These are phyloP conservation scores for Cephus runcator DNA, from an alignment of 2,888 invertebrate species.

Conservation along the genomic window DNA sequence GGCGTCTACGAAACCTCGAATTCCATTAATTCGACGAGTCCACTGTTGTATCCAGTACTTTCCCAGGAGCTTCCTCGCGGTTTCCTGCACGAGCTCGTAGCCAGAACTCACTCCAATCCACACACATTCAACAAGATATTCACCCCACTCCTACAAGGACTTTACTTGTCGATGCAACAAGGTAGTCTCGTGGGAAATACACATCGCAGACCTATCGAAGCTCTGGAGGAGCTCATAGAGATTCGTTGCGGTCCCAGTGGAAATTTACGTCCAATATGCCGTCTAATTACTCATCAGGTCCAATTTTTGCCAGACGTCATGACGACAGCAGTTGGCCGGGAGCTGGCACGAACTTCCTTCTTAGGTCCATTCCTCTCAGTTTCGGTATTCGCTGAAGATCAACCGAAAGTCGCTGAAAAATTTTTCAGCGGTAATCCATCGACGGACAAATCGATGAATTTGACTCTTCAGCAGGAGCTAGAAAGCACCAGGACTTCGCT, in stretches of 20 bases:
- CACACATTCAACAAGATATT: conserved; percentile 73
- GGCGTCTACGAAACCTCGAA: conserved; percentile 45
- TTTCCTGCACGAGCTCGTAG: conserved; percentile 76
- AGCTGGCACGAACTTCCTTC: conserved; percentile 85
- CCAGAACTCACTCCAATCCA: conserved; percentile 72
- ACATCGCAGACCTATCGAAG: conserved; percentile 75
- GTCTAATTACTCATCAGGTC: conserved; percentile 72
- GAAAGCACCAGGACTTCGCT: conserved; percentile 81
- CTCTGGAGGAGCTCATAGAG: conserved; percentile 83
- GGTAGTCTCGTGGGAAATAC: conserved; percentile 77
- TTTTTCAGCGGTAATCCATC: conserved; percentile 71
- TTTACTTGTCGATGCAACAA: conserved; percentile 75
- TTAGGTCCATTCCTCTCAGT: conserved; percentile 93
- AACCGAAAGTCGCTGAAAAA: conserved; percentile 86
- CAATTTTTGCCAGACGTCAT: conserved; percentile 81
- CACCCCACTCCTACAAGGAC: conserved; percentile 76
- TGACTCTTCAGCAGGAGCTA: conserved; percentile 81
- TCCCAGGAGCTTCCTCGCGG: conserved; percentile 79
- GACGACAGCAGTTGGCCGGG: conserved; percentile 84
- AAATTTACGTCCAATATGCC: conserved; percentile 81
- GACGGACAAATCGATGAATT: conserved; percentile 75
- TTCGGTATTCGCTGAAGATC: conserved; percentile 94
- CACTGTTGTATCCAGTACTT: conserved; percentile 76
- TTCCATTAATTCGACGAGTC: conserved; percentile 69
- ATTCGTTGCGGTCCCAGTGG: conserved; percentile 76